Base-by-base conservation (phyloP, 2,888 invertebrate species). In the Onchidella celtica region DNA sequence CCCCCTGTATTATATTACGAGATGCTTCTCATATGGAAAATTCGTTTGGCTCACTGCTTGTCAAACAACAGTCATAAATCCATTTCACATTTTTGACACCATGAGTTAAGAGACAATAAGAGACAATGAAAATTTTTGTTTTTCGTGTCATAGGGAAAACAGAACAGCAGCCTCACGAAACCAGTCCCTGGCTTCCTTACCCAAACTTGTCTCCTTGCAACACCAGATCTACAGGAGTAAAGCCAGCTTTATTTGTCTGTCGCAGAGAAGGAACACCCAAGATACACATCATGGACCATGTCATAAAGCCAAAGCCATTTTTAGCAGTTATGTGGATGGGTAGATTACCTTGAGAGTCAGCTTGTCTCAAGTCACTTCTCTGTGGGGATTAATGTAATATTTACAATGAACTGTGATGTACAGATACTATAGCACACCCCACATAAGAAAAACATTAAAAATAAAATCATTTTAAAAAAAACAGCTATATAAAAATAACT, bases 261-360 rank as follows among this genome's bases (percentile, higher is more conserved):
- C 89, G 86, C 21, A 92, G 84, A 38, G 87, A 79, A 4, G 84
- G 40, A 24, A 87, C 85, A 14, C 91, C 91, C 21, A 87, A 86
- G 11, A 81, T 73, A 65, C 88, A 87, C 79, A 92, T 74, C 38
- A 92, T 85, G 3, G 85, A 66, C 92, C 92, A 92, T 66, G 89
- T 88, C 59, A 90, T 85, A 75, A 85, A 81, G 14, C 86, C 85
- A 79, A 90, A 87, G 0, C 92, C 92, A 38, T 89, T 87, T 69
- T 87, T 84, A 0, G 90, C 90, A 57, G 91, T 89, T 17, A 92
- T 83, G 83, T 93, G 93, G 47, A 93, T 85, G 0, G 90, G 85
- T 1, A 89, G 92, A 84, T 93, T 91, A 2, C 92, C 92, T 63
- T 87, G 85, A 11, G 57, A 79, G 83, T 92, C 91, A 34, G 82